Evolutionary conservation across 2,113 vertebrate species (phyloP).

Genomic region (human): GRCh38 chr1:150295501-150296000

Average conservation of each 20-base stretch:
- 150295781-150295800: no score
- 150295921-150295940: not conserved
- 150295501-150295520: not conserved
- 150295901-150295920: not conserved
- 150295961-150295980: no score
- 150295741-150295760: no score
- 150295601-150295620: not conserved
- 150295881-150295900: not conserved
- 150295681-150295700: no score
- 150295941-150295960: not conserved
- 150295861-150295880: not conserved
- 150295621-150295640: not conserved
- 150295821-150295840: not conserved
- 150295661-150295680: no score
- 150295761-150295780: no score
- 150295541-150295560: not conserved
- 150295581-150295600: not conserved
- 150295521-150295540: not conserved
- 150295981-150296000: no score
- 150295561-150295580: not conserved
- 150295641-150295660: not conserved
- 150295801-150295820: not conserved
- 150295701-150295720: no score
- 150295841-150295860: not conserved
- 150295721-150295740: no score